These are phyloP conservation scores for Meloidogyne chitwoodi DNA, from an alignment of 1,140 invertebrate species.

Conservation along the genomic window DNA sequence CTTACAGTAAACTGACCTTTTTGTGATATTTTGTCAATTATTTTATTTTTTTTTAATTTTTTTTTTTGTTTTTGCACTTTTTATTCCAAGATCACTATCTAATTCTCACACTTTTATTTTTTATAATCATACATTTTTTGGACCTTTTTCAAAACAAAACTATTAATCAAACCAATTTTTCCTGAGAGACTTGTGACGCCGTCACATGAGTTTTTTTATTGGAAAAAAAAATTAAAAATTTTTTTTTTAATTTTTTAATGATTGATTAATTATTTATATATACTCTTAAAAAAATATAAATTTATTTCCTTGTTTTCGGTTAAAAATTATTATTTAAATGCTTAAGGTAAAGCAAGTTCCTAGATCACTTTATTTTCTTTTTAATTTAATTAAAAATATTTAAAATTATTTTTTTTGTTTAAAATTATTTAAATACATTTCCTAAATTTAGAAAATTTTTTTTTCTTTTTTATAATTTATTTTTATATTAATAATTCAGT, in stretches of 20 bases:
- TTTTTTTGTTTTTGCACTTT: neutral
- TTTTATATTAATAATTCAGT: no score
- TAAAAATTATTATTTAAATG: no score
- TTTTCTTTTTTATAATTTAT: no score
- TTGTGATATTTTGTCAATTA: neutral
- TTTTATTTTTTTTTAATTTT: neutral
- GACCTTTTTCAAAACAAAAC: neutral
- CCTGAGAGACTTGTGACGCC: neutral
- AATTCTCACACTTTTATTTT: neutral
- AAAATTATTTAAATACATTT: no score
- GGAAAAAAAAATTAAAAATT: neutral
- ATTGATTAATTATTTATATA: neutral
- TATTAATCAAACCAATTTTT: neutral
- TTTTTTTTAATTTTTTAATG: neutral
- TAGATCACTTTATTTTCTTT: no score
- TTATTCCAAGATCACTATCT: neutral
- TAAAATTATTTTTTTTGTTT: no score
- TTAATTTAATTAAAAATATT: no score
- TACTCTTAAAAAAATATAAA: neutral
- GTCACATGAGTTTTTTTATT: neutral
- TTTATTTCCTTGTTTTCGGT: neutral
- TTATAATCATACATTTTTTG: neutral
- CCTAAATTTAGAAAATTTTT: no score
- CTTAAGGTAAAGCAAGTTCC: no score
- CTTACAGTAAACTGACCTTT: neutral